Evolutionary conservation across 2,797 vertebrate species (phyloP).

Genomic region (Cirrhinus molitorella): DNA sequence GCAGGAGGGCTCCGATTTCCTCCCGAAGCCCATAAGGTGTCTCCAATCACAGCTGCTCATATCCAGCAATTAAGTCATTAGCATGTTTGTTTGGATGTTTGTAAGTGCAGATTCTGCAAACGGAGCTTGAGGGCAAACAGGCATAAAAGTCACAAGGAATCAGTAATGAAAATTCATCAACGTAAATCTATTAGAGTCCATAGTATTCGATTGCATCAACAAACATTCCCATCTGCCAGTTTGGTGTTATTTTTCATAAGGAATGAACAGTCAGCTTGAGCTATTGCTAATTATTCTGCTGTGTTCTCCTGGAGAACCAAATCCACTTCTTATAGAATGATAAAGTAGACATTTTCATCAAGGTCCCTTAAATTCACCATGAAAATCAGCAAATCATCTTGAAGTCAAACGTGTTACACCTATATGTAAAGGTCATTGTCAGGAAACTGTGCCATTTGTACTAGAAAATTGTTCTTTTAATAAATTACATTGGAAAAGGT

Average conservation of each 20-base stretch:
- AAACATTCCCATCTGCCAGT: neutral
- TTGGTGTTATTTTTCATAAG: neutral
- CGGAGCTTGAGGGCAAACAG: neutral
- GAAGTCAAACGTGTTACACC: neutral
- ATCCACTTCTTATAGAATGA: neutral
- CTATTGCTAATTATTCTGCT: neutral
- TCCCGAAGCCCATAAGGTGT: slow-evolving; percentile 44
- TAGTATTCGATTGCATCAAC: neutral
- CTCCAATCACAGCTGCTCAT: slow-evolving; percentile 50
- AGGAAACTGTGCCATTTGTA: neutral
- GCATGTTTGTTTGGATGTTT: slow-evolving; percentile 16
- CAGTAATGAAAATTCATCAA: slow-evolving; percentile 14
- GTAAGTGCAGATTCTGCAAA: slow-evolving; percentile 9
- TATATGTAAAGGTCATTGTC: slow-evolving; percentile 1
- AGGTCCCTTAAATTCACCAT: neutral
- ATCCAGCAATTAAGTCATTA: slow-evolving; percentile 52
- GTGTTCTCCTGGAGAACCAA: neutral
- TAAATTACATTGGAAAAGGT: neutral
- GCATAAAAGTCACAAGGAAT: slow-evolving; percentile 13
- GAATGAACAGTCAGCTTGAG: neutral
- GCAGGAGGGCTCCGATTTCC: slow-evolving; percentile 31
- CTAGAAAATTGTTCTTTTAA: neutral
- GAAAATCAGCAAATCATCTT: slow-evolving; percentile 2
- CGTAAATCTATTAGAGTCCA: neutral
- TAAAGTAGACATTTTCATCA: neutral